phyloP scores from a whole-genome alignment of 2,888 invertebrate species.

The Agonopterix arenella region DNA sequence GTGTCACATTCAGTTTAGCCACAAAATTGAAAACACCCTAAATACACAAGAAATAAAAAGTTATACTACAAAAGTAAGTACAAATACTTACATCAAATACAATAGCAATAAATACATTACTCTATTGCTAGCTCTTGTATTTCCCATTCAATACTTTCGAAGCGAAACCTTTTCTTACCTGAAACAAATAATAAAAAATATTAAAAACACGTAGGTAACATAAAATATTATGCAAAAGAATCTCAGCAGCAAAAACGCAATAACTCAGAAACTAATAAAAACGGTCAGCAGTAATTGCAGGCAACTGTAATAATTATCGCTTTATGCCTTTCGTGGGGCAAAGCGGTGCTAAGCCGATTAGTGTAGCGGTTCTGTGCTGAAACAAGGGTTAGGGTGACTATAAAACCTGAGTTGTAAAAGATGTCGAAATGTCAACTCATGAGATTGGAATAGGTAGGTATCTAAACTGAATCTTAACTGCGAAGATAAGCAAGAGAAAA shows the following conservation, averaged over 20 bases:
- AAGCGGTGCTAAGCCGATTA: slow-evolving; percentile 35
- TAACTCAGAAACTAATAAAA: slow-evolving; percentile 27
- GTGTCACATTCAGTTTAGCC: too few relatives aligned
- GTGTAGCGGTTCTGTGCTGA: slow-evolving; percentile 25
- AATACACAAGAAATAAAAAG: too few relatives aligned
- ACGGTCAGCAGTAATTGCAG: slow-evolving; percentile 30
- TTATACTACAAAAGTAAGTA: too few relatives aligned
- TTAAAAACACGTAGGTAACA: background rate
- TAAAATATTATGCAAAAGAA: slow-evolving; percentile 3
- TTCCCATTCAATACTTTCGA: background rate
- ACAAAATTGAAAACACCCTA: too few relatives aligned
- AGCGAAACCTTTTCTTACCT: too few relatives aligned
- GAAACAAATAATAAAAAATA: too few relatives aligned
- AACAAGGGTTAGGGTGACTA: slow-evolving; percentile 20
- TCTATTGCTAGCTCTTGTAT: background rate
- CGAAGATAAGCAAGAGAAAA: too few relatives aligned
- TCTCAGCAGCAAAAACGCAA: slow-evolving; percentile 12
- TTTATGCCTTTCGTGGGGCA: slow-evolving; percentile 34
- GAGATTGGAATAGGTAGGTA: too few relatives aligned
- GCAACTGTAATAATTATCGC: slow-evolving; percentile 39
- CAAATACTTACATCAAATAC: too few relatives aligned
- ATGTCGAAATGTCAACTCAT: too few relatives aligned
- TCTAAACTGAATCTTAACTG: too few relatives aligned
- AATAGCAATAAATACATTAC: too few relatives aligned
- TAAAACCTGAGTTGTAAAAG: slow-evolving; percentile 10